Conservation (phyloP, 2,113 vertebrate species). For the Anhinga anhinga region DNA sequence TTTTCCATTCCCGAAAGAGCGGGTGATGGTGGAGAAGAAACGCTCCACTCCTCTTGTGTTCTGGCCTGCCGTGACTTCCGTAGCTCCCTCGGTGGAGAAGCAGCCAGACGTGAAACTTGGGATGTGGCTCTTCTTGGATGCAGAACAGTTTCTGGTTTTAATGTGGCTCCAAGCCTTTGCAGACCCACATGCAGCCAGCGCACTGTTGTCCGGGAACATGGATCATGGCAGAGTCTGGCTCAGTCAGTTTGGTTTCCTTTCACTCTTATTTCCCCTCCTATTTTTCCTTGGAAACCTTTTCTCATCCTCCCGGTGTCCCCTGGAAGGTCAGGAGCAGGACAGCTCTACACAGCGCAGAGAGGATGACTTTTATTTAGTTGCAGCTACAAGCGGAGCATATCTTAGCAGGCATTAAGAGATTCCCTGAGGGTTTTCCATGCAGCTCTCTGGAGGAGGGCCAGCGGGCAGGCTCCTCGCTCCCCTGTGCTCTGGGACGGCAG, state of each 20-base stretch:
- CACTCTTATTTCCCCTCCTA: not conserved
- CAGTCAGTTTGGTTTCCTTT: not conserved
- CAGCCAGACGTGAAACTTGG: not conserved
- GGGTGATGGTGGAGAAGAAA: not conserved
- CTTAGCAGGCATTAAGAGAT: not conserved
- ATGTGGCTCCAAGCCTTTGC: not conserved
- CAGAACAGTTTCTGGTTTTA: not conserved
- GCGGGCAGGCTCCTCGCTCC: not conserved
- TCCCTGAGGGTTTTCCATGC: not conserved
- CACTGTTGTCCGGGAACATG: rapidly evolving
- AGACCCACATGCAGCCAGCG: not conserved
- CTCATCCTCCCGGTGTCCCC: not conserved
- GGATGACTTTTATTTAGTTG: not conserved
- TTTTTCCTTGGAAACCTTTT: not conserved
- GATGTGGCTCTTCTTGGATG: not conserved
- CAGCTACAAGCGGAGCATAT: not conserved
- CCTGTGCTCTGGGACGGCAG: rapidly evolving
- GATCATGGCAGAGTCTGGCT: not conserved
- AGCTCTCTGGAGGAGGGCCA: not conserved
- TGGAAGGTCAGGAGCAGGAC: not conserved
- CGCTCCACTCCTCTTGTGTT: not conserved
- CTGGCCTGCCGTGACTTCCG: not conserved
- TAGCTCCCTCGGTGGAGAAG: not conserved
- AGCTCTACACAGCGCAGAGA: not conserved
- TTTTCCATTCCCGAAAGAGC: not conserved